These are phyloP conservation scores for Arnoldichthys spilopterus DNA, from an alignment of 2,797 vertebrate species.

Conservation along the genomic window DNA sequence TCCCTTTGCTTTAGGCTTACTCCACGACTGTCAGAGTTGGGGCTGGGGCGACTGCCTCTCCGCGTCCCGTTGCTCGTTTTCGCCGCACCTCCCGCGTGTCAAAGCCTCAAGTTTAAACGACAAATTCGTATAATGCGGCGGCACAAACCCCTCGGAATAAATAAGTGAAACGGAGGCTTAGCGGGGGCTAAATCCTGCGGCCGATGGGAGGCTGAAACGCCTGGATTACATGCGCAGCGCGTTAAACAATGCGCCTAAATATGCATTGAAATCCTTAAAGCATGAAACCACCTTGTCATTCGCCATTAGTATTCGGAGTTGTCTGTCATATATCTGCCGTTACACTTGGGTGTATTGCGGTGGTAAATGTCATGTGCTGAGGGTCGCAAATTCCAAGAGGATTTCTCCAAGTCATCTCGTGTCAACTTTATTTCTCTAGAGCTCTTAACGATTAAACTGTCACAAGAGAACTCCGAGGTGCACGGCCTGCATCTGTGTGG, in stretches of 20 bases:
- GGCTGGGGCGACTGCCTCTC: conserved; percentile 66
- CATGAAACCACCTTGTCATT: conserved; percentile 79
- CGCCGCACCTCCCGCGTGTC: conserved; percentile 67
- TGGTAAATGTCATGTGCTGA: conserved; percentile 66
- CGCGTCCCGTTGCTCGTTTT: conserved; percentile 68
- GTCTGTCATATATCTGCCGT: conserved; percentile 65
- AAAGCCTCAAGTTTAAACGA: conserved; percentile 78
- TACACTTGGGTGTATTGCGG: conserved; percentile 68
- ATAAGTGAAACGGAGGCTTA: conserved; percentile 78
- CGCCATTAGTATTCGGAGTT: conserved; percentile 78
- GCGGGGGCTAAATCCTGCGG: conserved; percentile 76
- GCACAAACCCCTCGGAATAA: conserved; percentile 75
- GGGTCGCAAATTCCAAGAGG: conserved; percentile 55
- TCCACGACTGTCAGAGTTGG: conserved; percentile 69
- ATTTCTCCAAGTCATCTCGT: conserved; percentile 56
- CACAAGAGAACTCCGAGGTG: conserved; percentile 26
- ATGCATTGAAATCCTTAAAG: conserved; percentile 80
- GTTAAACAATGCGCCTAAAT: conserved; percentile 83
- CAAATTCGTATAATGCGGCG: conserved; percentile 81
- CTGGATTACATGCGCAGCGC: conserved; percentile 77
- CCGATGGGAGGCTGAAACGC: conserved; percentile 75
- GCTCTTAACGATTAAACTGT: conserved; percentile 51
- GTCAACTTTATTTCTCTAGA: conserved; percentile 53
- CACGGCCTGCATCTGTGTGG: not conserved
- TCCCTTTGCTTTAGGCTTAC: conserved; percentile 74